phyloP scores from a whole-genome alignment of 2,888 invertebrate genomes.

The Galerucella calmariensis region DNA sequence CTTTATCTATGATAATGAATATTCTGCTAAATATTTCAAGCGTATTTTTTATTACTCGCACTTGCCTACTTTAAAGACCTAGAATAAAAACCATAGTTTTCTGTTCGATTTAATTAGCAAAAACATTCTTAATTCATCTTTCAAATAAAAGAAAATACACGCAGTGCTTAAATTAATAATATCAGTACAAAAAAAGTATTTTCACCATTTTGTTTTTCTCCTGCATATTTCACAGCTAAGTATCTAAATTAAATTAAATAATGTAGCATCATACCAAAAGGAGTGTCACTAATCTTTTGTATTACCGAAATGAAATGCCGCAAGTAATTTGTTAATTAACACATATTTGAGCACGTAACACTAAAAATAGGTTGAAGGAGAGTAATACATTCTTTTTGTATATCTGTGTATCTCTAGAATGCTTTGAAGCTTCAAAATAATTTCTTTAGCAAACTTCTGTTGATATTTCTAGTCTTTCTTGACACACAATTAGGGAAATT shows the following conservation, averaged over 20 bases:
- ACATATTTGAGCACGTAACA: neutral
- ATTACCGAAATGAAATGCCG: neutral
- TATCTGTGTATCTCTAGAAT: neutral
- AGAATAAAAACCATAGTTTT: no score
- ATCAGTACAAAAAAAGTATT: no score
- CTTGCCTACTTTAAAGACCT: no score
- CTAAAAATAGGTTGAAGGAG: neutral
- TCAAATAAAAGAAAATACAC: neutral
- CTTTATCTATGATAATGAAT: no score
- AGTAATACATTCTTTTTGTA: neutral
- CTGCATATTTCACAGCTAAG: neutral
- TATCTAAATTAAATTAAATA: neutral
- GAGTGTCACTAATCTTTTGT: slow-evolving; percentile 1
- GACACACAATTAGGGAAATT: neutral
- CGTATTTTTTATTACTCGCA: no score
- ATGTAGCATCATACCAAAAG: neutral
- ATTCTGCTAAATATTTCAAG: no score
- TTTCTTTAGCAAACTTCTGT: no score
- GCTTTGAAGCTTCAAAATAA: neutral
- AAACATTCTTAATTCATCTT: no score
- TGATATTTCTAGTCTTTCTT: no score
- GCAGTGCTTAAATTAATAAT: neutral
- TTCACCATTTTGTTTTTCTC: no score
- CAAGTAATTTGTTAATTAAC: neutral
- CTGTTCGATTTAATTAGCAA: no score